These are phyloP conservation scores for Himalopsyche tibetana DNA, from an alignment of 2,888 invertebrate genomes.

Conservation along the genomic window DNA sequence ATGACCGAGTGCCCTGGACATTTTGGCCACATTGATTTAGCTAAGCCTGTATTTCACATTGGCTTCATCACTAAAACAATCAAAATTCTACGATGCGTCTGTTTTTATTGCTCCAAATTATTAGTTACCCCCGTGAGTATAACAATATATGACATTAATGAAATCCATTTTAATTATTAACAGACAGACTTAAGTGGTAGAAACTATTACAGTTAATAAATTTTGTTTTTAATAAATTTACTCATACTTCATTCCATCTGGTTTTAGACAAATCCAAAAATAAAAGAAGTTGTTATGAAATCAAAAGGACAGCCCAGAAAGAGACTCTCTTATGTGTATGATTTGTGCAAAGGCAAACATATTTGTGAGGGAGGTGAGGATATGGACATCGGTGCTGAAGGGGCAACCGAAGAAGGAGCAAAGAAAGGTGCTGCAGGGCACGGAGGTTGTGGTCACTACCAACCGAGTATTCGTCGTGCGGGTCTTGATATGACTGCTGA, in stretches of 20 bases:
- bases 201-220: too few relatives aligned
- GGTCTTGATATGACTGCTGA: constrained; percentile 97
- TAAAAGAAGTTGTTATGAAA: constrained; percentile 96
- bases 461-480: constrained; percentile 92
- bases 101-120: constrained; percentile 98
- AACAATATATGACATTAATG: constrained; percentile 8
- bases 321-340: constrained; percentile 96
- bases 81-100: constrained; percentile 98
- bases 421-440: constrained; percentile 81
- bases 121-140: constrained; percentile 93
- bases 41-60: constrained; percentile 99
- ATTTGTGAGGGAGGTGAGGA: constrained; percentile 99
- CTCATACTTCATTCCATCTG: neutral
- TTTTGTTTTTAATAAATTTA: too few relatives aligned
- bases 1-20: constrained; percentile 99
- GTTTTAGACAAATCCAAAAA: constrained; percentile 90
- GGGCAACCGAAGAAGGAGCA: constrained; percentile 70
- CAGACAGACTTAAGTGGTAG: constrained; percentile 56
- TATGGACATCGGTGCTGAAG: constrained; percentile 90
- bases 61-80: constrained; percentile 98
- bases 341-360: constrained; percentile 97
- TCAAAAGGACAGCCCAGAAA: constrained; percentile 97
- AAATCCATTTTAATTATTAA: constrained; percentile 62
- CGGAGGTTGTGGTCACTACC: constrained; percentile 98
- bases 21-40: constrained; percentile 98